Evolutionary conservation across 2,888 invertebrate genomes (phyloP).

Genomic region (Euproctis similis): DNA sequence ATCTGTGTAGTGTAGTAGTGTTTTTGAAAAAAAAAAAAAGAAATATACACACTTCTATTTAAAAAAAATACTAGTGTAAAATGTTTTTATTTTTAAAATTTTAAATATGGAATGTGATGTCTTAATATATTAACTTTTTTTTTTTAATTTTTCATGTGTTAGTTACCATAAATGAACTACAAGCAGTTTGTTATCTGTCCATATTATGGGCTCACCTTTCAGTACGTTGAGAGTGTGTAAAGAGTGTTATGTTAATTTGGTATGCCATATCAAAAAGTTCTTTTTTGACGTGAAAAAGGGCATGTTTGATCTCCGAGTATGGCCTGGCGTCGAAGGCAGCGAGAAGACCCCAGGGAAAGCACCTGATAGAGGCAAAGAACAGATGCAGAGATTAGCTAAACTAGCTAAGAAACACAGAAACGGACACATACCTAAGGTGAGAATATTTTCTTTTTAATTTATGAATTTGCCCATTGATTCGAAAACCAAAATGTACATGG

Average conservation of each 20-base stretch:
- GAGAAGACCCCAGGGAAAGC: slow-evolving; percentile 90
- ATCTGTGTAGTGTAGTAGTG: neutral
- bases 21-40: slow-evolving; percentile 3
- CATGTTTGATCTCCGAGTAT: slow-evolving; percentile 92
- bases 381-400: slow-evolving; percentile 92
- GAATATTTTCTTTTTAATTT: too few species aligned
- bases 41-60: too few species aligned
- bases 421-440: slow-evolving; percentile 92
- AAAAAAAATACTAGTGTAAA: too few species aligned
- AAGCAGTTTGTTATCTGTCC: neutral
- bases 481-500: too few species aligned
- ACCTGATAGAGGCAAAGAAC: slow-evolving; percentile 85
- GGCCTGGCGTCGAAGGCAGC: slow-evolving; percentile 91
- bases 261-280: slow-evolving; percentile 30
- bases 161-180: too few species aligned
- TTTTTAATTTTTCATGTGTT: neutral
- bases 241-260: slow-evolving; percentile 29
- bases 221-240: slow-evolving; percentile 34
- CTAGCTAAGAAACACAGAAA: slow-evolving; percentile 94
- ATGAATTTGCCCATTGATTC: too few species aligned
- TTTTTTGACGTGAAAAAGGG: slow-evolving; percentile 66
- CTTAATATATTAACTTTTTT: neutral
- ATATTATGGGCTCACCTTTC: slow-evolving; percentile 40
- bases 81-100: neutral
- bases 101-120: slow-evolving; percentile 1